Percentiles rank a stretch among this genome's conserved stretches.
These are phyloP conservation scores for Myotis lucifugus DNA, from an alignment of 2,113 vertebrate genomes.

Conservation along the genomic window DNA sequence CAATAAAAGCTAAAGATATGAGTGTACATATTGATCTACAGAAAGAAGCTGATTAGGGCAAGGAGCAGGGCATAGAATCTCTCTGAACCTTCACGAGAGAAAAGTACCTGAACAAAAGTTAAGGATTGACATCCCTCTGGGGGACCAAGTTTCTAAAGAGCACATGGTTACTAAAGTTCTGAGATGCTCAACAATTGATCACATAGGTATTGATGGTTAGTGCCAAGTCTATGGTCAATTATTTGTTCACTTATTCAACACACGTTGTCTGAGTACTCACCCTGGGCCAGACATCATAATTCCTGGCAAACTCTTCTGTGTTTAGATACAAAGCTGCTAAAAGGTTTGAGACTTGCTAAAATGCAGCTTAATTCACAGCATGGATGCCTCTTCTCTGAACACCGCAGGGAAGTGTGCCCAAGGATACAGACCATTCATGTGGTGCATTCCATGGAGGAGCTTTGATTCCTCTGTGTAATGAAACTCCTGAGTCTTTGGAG, in stretches of 20 bases:
- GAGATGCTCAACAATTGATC: not conserved
- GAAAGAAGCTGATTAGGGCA: not conserved
- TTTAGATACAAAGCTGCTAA: not conserved
- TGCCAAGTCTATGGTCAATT: not conserved
- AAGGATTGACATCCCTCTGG: fast-evolving
- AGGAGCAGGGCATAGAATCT: not conserved
- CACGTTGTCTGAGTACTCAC: not conserved
- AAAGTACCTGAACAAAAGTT: not conserved
- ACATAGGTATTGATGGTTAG: not conserved
- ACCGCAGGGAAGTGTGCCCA: not conserved
- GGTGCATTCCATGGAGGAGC: not conserved
- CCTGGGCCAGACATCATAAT: not conserved
- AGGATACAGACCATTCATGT: fast-evolving
- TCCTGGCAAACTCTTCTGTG: not conserved
- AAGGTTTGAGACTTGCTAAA: not conserved
- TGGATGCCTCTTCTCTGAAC: not conserved
- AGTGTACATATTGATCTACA: not conserved
- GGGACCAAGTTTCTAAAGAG: not conserved
- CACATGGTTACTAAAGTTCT: not conserved
- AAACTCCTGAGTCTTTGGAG: not conserved
- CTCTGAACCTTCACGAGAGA: not conserved
- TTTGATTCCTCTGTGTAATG: not conserved
- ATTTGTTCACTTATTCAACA: not conserved
- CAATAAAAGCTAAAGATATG: not conserved
- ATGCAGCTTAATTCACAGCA: not conserved